A percentile compares a stretch with the other conserved stretches of the same genome.
These are phyloP conservation scores for Phymatocera aterrima DNA, from an alignment of 2,888 invertebrate genomes.

Conservation along the genomic window DNA sequence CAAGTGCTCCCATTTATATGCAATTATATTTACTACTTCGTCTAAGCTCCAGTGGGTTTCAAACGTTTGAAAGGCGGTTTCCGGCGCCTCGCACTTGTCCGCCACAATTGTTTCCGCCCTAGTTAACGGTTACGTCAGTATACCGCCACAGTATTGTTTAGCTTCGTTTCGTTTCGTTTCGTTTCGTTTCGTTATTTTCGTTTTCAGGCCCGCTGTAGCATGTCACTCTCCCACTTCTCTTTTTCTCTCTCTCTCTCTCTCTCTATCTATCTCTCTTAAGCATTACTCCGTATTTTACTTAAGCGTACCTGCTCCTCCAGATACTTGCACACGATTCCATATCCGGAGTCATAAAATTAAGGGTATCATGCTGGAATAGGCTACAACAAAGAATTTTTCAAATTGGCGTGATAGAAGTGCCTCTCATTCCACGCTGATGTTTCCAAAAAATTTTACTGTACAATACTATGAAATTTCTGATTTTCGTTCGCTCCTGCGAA, in stretches of 20 bases:
- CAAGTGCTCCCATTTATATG: constrained; percentile 29
- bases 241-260: not conserved
- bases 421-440: too few relatives aligned
- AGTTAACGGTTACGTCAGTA: constrained; percentile 71
- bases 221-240: constrained; percentile 62
- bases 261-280: too few relatives aligned
- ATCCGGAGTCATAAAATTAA: too few relatives aligned
- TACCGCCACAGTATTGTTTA: constrained; percentile 59
- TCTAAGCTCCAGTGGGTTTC: constrained; percentile 42
- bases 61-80: constrained; percentile 57
- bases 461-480: too few relatives aligned
- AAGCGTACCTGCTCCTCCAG: too few relatives aligned
- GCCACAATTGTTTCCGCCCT: constrained; percentile 74
- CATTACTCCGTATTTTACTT: too few relatives aligned
- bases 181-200: constrained; percentile 73
- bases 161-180: constrained; percentile 52
- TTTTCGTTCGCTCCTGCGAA: too few relatives aligned
- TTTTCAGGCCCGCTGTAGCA: constrained; percentile 73
- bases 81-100: constrained; percentile 73
- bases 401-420: too few relatives aligned
- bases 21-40: constrained; percentile 24
- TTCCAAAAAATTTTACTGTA: too few relatives aligned
- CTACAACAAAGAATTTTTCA: too few relatives aligned
- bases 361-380: too few relatives aligned
- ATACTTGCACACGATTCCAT: too few relatives aligned